Percentiles rank a stretch among this genome's conserved stretches.
Evolutionary conservation across 53 echinoderm and acorn worm species (phyloP).

Genomic region (Patiria pectinifera): DNA sequence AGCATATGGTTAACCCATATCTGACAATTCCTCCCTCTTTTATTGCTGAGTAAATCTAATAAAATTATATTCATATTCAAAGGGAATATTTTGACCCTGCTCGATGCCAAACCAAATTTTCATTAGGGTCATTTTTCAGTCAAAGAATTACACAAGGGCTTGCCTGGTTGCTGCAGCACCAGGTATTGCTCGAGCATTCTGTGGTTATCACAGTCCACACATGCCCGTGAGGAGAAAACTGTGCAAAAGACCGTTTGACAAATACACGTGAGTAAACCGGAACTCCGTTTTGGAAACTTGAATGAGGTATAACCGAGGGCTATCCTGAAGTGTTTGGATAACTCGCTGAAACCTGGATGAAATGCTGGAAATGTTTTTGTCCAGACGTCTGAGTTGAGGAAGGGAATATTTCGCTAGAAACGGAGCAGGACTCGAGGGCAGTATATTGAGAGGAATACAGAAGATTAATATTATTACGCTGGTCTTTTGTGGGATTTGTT

Average conservation of each 20-base stretch:
- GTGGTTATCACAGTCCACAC: background rate
- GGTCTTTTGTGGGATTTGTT: constrained; percentile 3
- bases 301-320: constrained; percentile 38
- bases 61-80: background rate
- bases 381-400: background rate
- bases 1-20: too few relatives aligned
- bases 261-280: constrained; percentile 41
- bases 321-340: constrained; percentile 33
- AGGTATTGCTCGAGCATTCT: background rate
- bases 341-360: constrained; percentile 11
- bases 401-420: background rate
- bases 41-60: background rate
- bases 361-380: background rate
- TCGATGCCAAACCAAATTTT: background rate
- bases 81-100: background rate
- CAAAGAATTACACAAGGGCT: background rate
- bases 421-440: constrained; percentile 19
- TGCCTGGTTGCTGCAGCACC: background rate
- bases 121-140: background rate
- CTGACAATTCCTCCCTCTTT: background rate
- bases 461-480: constrained; percentile 12
- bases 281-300: constrained; percentile 46
- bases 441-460: constrained; percentile 39
- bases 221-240: background rate
- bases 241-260: background rate